Base-by-base conservation (phyloP, 2,888 invertebrate species). In the Deroplatys truncata region DNA sequence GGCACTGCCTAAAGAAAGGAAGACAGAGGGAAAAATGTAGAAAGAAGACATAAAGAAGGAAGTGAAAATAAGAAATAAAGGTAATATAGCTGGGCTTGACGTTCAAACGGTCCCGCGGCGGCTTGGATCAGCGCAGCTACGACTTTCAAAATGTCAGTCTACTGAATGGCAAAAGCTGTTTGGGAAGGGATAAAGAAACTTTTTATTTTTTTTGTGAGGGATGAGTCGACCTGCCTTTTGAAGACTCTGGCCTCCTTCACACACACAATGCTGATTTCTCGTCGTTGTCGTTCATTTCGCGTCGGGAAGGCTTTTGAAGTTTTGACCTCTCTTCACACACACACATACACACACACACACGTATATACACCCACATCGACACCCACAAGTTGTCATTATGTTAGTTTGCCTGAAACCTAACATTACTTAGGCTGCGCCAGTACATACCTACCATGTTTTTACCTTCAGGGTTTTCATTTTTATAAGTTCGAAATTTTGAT, bases 131-230 rank as follows among this genome's bases (percentile, higher is more conserved):
- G 56, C 16, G 5, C 56, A 72, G 56, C 56, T 20, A 72, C 88
- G 85, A 88, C 85, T 31, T 88, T 88, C 82, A 83, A 84, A 82
- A 84, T 90, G 90, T 90, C 90, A 88, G 84, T 29, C n/a, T 83
- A 72, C 29, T 90, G 88, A 90, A 90, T 90, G 88, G 90, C 82
- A 72, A 85, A 35, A 84, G 35, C 83, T 82, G 72, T 35, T 83
- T 72, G 56, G 56, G 85, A 90, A 90, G 29, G 35, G 84, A 84
- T 86, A 89, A 89, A 88, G 89, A 29, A 84, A 28, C 25, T 25
- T 72, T 90, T 88, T 89, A n/a, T 89, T 88, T 90, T 56, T 90
- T 88, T 90, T 90, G 90, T 90, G 85, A 84, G 90, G 90, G 90
- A 90, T 90, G 90, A 88, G 89, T 88, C 88, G 28, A 49, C 56